Percentiles rank a stretch among this genome's conserved stretches.
Conservation (phyloP, 64 coral and sea anemone species). For the Platygyra sinensis region DNA sequence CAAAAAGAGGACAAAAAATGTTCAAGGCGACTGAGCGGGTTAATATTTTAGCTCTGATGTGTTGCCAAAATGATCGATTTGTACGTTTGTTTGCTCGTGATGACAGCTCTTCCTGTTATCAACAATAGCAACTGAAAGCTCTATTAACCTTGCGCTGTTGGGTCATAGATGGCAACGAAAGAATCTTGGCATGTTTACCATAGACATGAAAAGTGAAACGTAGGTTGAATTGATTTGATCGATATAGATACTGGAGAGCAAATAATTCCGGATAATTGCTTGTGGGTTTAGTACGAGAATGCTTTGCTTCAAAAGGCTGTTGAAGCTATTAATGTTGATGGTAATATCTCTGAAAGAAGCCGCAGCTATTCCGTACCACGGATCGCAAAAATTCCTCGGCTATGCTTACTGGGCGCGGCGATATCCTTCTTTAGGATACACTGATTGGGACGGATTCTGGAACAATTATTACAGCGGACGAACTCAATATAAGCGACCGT, state of each 20-base stretch:
- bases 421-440: constrained; percentile 53
- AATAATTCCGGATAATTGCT: background rate
- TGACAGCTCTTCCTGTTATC: constrained; percentile 8
- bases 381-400: constrained; percentile 46
- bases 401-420: constrained; percentile 68
- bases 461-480: constrained; percentile 53
- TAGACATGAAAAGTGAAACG: background rate
- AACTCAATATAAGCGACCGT: constrained; percentile 52
- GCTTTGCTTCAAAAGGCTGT: background rate
- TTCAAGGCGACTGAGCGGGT: background rate
- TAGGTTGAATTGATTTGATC: background rate
- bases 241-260: background rate
- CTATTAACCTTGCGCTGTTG: background rate
- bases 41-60: background rate
- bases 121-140: constrained; percentile 10
- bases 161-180: background rate
- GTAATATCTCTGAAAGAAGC: background rate
- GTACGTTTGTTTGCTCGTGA: background rate
- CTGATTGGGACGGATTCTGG: constrained; percentile 86
- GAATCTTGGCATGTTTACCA: constrained; percentile 13
- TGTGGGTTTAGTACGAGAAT: background rate
- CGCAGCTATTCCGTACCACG: constrained; percentile 40
- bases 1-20: background rate
- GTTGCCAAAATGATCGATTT: background rate
- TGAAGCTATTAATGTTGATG: background rate